phyloP scores from a whole-genome alignment of 2,797 vertebrate species.

The Phrynocephalus forsythii region DNA sequence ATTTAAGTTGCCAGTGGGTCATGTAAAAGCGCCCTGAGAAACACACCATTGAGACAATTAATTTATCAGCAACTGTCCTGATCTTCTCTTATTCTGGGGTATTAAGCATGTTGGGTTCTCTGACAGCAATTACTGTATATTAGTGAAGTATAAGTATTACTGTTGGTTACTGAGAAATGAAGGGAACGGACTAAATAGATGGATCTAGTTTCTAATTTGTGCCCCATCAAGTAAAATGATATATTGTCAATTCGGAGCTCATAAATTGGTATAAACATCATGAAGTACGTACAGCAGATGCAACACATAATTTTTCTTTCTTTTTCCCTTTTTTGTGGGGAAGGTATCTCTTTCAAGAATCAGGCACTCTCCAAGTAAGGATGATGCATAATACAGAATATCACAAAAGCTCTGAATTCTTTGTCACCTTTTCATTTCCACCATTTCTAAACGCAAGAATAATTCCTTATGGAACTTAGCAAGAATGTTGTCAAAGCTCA shows the following conservation, averaged over 20 bases:
- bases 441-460: conserved; percentile 7
- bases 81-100: not conserved
- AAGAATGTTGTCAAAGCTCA: not conserved
- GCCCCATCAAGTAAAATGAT: not conserved
- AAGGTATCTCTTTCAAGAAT: not conserved
- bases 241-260: not conserved
- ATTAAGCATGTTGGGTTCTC: not conserved
- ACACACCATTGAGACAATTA: not conserved
- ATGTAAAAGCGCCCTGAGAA: no score
- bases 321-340: not conserved
- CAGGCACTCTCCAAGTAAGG: not conserved
- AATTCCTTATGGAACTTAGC: not conserved
- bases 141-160: not conserved
- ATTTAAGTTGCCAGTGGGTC: no score
- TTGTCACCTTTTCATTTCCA: conserved; percentile 6
- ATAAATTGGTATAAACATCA: not conserved
- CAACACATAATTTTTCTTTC: not conserved
- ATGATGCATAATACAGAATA: not conserved
- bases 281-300: not conserved
- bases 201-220: not conserved
- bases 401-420: not conserved
- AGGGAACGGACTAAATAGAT: not conserved
- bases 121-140: not conserved
- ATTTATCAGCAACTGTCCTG: not conserved
- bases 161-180: not conserved